Base-by-base conservation (phyloP, 2,797 vertebrate genomes). In the Pampus argenteus region DNA sequence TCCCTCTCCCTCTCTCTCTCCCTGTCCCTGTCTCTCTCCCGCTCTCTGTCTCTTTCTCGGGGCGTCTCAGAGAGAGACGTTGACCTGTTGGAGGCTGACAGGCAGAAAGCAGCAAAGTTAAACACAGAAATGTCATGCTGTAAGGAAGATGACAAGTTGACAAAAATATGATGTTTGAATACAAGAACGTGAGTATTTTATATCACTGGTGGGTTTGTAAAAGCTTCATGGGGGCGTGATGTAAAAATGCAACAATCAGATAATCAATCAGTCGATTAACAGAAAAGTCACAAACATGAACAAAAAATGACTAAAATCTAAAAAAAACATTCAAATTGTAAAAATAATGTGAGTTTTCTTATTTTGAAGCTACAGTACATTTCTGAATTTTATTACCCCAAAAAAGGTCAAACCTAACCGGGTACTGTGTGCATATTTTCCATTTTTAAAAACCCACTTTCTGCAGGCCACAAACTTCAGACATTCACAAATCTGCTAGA, bases 71-170 rank as follows among this genome's bases (percentile, higher is more conserved):
- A 77, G 10, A 87, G 42, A 29, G 89, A 81, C 0, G 79, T 77
- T 0, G 95, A 85, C 90, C 98, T 95, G 83, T 91, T 78, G 40
- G 94, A 93, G 1, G 93, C 92, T 94, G 87, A 51, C 2, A 64
- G 71, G 85, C 76, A 44, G 66, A 23, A 65, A 14, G 60, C 45
- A 9, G 0, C 0, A 45, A 22, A 14, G 28, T 23, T 44, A 45
- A 59, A 70, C 1, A 50, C 2, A 60, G 1, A 26, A 17, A n/a
- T n/a, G n/a, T n/a, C n/a, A n/a, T n/a, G n/a, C n/a, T n/a, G n/a
- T n/a, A n/a, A n/a, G 2, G 15, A 17, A 28, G 36, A 7, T 22
- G 23, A 34, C 9, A n/a, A 48, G 11, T 22, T 1, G 5, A 52
- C 36, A 42, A 28, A 54, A 5, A 38, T 13, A 15, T 38, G 4